Conservation (phyloP, 2,888 invertebrate species). For the Eremobia ochroleuca region DNA sequence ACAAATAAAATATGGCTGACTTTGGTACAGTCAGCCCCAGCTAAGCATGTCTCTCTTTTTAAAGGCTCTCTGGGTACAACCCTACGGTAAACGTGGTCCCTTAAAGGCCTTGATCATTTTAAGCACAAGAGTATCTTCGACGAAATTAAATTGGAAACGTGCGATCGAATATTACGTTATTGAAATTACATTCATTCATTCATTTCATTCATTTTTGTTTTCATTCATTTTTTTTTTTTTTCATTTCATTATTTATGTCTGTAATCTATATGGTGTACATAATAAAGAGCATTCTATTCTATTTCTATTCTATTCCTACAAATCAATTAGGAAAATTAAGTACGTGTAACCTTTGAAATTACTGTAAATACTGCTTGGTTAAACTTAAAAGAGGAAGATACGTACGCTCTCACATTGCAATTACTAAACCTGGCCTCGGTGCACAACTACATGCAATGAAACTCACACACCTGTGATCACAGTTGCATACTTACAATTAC, state of each 20-base stretch:
- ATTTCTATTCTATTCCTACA: too few species aligned
- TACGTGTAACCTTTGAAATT: slow-evolving; percentile 11
- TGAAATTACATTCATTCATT: slow-evolving; percentile 36
- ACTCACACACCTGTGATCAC: not conserved
- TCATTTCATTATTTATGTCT: too few species aligned
- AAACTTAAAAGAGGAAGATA: not conserved
- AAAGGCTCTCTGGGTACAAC: not conserved
- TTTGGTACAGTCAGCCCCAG: not conserved
- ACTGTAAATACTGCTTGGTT: not conserved
- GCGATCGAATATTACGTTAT: slow-evolving; percentile 26
- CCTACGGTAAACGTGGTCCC: slow-evolving; percentile 6
- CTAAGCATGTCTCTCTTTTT: not conserved
- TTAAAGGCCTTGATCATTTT: slow-evolving; percentile 35
- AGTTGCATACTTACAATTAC: not conserved
- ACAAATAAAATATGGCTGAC: not conserved
- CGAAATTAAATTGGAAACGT: slow-evolving; percentile 50
- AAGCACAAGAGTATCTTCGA: slow-evolving; percentile 21
- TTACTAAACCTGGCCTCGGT: too few species aligned
- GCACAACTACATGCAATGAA: not conserved
- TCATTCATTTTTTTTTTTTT: too few species aligned
- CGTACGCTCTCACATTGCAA: too few species aligned
- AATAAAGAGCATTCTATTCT: too few species aligned
- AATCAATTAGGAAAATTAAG: slow-evolving; percentile 48
- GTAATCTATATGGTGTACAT: too few species aligned
- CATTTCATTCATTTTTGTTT: too few species aligned